Conservation (phyloP, 2,797 vertebrate genomes). For the Enteromius argenteus region DNA sequence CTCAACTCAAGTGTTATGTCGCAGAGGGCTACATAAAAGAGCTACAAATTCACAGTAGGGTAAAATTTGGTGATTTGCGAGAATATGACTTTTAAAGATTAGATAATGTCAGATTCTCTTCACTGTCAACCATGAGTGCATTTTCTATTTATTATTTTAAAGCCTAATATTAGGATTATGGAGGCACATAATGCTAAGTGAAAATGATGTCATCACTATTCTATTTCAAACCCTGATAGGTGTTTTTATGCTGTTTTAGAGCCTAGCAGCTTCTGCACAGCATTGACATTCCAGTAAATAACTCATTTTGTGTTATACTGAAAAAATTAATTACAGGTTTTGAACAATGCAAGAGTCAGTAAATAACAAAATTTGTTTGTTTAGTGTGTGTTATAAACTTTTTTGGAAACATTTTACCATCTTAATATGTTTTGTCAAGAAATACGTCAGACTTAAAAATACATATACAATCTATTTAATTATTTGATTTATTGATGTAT, state of each 20-base stretch:
- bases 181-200: not conserved
- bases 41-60: not conserved
- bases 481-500: not conserved
- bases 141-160: not conserved
- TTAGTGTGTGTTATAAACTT: not conserved
- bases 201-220: not conserved
- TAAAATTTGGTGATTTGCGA: not conserved
- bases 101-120: not conserved
- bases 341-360: not conserved
- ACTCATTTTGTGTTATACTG: not conserved
- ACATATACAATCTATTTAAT: not conserved
- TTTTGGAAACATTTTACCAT: not conserved
- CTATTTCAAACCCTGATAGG: not conserved
- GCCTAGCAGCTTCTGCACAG: not conserved
- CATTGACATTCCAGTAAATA: not conserved
- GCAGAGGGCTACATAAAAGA: not conserved
- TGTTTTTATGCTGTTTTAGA: not conserved
- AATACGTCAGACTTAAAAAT: not conserved
- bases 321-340: not conserved
- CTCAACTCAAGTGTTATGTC: slow-evolving; percentile 12
- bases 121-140: not conserved
- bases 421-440: not conserved
- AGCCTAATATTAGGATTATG: not conserved
- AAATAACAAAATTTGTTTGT: not conserved
- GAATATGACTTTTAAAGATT: slow-evolving; percentile 6